These are phyloP conservation scores for Axinella damicornis DNA, from an alignment of 37 sponge, comb jelly and placozoan species.

Conservation along the genomic window DNA sequence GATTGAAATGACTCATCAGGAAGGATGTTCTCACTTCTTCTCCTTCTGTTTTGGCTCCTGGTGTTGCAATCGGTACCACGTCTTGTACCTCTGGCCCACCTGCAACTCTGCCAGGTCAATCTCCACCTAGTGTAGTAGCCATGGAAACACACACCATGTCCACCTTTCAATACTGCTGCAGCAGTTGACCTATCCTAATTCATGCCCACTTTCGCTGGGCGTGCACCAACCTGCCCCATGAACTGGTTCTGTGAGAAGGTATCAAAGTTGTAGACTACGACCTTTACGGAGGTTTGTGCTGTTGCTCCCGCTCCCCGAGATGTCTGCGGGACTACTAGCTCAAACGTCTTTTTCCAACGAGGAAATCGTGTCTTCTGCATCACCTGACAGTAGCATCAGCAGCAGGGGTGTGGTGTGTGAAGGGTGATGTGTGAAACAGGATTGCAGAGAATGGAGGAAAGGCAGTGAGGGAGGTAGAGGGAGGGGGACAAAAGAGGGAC, in stretches of 20 bases:
- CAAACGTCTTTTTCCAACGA: conserved; percentile 77
- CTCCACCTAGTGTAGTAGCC: conserved; percentile 39
- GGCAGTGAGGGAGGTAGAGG: background rate
- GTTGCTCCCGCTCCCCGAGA: background rate
- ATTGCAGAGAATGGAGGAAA: background rate
- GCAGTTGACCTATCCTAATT: too few relatives aligned
- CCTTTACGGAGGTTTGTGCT: conserved; percentile 24
- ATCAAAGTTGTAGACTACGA: conserved; percentile 70
- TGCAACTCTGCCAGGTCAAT: conserved; percentile 72
- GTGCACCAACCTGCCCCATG: conserved; percentile 79
- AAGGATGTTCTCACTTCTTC: conserved; percentile 42
- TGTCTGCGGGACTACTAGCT: conserved; percentile 29
- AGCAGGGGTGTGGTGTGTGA: background rate
- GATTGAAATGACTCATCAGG: too few relatives aligned
- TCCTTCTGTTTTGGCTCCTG: conserved; percentile 60
- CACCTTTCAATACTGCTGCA: too few relatives aligned
- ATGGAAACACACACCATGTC: too few relatives aligned
- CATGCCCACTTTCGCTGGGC: too few relatives aligned
- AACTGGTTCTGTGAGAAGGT: conserved; percentile 73
- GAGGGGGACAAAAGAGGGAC: conserved; percentile 1
- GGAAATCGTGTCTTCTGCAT: conserved; percentile 86
- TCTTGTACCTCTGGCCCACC: conserved; percentile 74
- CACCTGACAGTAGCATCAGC: conserved; percentile 12
- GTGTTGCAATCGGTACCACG: conserved; percentile 80
- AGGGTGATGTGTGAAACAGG: background rate